A percentile compares a stretch with the other conserved stretches of the same genome.
Evolutionary conservation across 1,140 invertebrate species (phyloP).

Genomic region (Bombyx mori): ASM3026992v2 NC_085107.1:17594001-17594500

Average conservation of each 20-base stretch:
- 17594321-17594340: too few species aligned
- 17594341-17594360: neutral
- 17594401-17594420: neutral
- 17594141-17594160: too few species aligned
- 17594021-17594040: slow-evolving; percentile 4
- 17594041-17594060: slow-evolving; percentile 28
- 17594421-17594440: too few species aligned
- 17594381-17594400: neutral
- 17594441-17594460: too few species aligned
- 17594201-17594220: slow-evolving; percentile 68
- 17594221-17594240: slow-evolving; percentile 49
- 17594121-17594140: slow-evolving; percentile 42
- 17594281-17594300: slow-evolving; percentile 28
- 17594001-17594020: too few species aligned
- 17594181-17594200: slow-evolving; percentile 69
- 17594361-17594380: neutral
- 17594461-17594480: too few species aligned
- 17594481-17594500: too few species aligned
- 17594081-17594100: slow-evolving; percentile 38
- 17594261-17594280: slow-evolving; percentile 46
- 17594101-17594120: slow-evolving; percentile 56
- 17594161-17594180: slow-evolving; percentile 64
- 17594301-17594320: slow-evolving; percentile 22
- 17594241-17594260: slow-evolving; percentile 46
- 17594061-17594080: slow-evolving; percentile 48